Evolutionary conservation across 2,113 vertebrate species (phyloP).

Genomic region (Campylomormyrus numenius): DNA sequence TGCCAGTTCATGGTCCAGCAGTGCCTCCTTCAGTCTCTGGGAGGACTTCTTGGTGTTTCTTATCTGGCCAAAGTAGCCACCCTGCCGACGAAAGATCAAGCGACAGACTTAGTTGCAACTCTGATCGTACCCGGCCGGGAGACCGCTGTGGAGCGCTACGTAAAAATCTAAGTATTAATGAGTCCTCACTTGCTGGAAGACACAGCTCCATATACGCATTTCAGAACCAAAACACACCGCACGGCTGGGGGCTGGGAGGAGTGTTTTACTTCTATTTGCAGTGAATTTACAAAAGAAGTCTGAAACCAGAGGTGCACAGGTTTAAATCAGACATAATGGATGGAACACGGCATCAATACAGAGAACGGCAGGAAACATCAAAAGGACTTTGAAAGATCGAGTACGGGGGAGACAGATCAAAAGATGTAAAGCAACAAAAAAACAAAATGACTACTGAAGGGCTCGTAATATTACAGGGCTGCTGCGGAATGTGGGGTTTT

Average conservation of each 20-base stretch:
- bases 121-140: neutral
- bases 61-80: slow-evolving; percentile 97
- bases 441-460: neutral
- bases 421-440: neutral
- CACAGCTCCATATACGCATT: neutral
- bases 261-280: neutral
- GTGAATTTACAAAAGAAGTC: neutral
- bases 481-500: neutral
- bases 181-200: neutral
- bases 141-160: neutral
- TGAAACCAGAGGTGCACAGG: neutral
- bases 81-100: slow-evolving; percentile 53
- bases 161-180: neutral
- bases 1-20: slow-evolving; percentile 89
- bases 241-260: neutral
- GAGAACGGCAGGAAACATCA: neutral
- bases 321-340: slow-evolving; percentile 1
- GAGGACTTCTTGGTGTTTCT: slow-evolving; percentile 98
- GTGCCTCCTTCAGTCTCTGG: slow-evolving; percentile 87
- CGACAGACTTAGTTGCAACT: neutral
- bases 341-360: neutral
- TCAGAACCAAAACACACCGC: neutral
- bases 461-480: neutral
- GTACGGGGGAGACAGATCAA: neutral
- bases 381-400: neutral